Evolutionary conservation across 2,888 invertebrate species (phyloP).

Genomic region (Acleris sparsana): DNA sequence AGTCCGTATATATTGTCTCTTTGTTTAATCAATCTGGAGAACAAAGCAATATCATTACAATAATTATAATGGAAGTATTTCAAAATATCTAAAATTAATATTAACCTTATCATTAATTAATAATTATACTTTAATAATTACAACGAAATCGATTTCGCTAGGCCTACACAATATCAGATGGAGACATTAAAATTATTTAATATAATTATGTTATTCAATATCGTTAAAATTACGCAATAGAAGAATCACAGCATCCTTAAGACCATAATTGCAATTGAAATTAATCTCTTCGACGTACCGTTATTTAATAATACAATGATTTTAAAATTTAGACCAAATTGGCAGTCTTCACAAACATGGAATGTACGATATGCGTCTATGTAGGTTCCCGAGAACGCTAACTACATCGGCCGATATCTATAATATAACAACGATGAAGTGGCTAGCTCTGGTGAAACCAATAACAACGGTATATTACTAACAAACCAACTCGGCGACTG

Average conservation of each 20-base stretch:
- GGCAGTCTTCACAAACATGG: conserved; percentile 84
- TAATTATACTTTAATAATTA: conserved; percentile 68
- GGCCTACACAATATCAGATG: conserved; percentile 79
- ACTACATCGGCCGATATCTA: conserved; percentile 73
- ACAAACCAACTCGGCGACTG: conserved; percentile 53
- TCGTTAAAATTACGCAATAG: conserved; percentile 81
- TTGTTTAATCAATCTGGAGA: conserved; percentile 65
- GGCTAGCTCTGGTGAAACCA: conserved; percentile 65
- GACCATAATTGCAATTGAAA: conserved; percentile 81
- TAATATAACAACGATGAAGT: conserved; percentile 81
- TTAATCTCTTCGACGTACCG: conserved; percentile 80
- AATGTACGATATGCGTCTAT: conserved; percentile 84
- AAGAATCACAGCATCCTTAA: conserved; percentile 83
- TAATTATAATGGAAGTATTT: conserved; percentile 74
- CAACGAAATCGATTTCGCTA: conserved; percentile 80
- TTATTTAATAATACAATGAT: conserved; percentile 76
- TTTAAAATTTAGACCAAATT: conserved; percentile 84
- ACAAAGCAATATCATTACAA: conserved; percentile 69
- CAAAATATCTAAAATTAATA: conserved; percentile 73
- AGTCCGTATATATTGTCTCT: conserved; percentile 78
- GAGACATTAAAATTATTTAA: conserved; percentile 69
- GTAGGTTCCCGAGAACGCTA: conserved; percentile 82
- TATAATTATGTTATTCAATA: conserved; percentile 63
- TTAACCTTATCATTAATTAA: conserved; percentile 55
- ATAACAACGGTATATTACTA: conserved; percentile 60